Evolutionary conservation across 2,113 vertebrate genomes (phyloP).

Genomic region (Sebastes fasciatus): DNA sequence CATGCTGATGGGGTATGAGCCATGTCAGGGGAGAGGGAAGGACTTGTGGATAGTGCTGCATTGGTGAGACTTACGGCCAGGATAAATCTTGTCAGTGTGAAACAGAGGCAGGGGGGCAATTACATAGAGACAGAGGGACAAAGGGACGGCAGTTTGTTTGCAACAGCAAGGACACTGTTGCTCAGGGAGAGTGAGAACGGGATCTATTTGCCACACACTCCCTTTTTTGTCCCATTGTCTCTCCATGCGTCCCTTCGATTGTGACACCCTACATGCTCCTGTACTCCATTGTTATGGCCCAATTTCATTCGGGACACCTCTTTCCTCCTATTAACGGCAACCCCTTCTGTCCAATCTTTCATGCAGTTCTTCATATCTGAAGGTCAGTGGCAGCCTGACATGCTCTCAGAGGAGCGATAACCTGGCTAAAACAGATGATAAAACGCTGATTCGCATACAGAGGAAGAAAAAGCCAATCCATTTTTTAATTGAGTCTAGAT

Average conservation of each 20-base stretch:
- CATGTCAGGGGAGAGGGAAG: constrained; percentile 24
- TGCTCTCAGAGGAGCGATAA: constrained; percentile 30
- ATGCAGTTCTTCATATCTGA: constrained; percentile 34
- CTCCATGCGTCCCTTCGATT: constrained; percentile 6
- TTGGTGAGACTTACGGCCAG: constrained; percentile 35
- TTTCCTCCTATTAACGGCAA: constrained; percentile 20
- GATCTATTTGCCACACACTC: constrained; percentile 35
- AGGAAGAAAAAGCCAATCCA: constrained; percentile 34
- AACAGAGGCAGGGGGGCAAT: constrained; percentile 60
- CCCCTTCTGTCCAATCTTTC: constrained; percentile 14
- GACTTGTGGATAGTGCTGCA: constrained; percentile 28
- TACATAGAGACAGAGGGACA: constrained; percentile 57
- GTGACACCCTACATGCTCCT: not conserved
- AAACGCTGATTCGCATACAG: constrained; percentile 8
- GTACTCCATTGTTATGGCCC: constrained; percentile 20
- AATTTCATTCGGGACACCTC: constrained; percentile 34
- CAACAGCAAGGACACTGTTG: constrained; percentile 50
- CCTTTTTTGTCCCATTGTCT: constrained; percentile 32
- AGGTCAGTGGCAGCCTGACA: constrained; percentile 50
- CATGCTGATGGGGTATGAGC: constrained; percentile 34
- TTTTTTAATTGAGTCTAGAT: constrained; percentile 42
- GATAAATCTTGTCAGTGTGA: constrained; percentile 51
- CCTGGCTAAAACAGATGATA: constrained; percentile 39
- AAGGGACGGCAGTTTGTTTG: constrained; percentile 59
- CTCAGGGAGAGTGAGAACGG: constrained; percentile 49